Conservation (phyloP, 2,797 vertebrate species). For the Helarctos malayanus region DNA sequence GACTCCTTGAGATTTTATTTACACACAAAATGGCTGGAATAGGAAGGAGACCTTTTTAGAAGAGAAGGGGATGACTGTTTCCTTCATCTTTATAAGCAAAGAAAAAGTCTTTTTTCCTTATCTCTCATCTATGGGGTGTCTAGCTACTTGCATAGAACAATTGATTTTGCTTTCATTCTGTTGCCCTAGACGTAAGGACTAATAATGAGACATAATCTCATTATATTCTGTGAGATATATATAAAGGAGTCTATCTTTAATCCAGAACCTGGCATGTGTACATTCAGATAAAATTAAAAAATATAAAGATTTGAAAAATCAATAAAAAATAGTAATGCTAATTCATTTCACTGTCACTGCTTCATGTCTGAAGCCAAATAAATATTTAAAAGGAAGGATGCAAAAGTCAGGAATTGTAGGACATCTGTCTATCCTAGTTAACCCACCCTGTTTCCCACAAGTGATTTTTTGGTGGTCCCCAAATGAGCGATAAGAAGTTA, state of each 20-base stretch:
- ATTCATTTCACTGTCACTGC: background rate
- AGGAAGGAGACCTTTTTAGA: background rate
- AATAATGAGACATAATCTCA: background rate
- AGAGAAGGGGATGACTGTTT: background rate
- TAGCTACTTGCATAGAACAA: background rate
- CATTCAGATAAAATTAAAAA: background rate
- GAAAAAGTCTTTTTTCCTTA: background rate
- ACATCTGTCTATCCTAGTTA: background rate
- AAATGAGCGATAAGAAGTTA: background rate
- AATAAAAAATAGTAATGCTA: background rate
- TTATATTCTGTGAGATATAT: background rate
- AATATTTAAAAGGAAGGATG: background rate
- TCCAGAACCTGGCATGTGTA: background rate
- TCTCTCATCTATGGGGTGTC: background rate
- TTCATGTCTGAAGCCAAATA: background rate
- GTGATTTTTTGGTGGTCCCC: background rate
- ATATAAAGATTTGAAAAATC: background rate
- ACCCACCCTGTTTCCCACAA: background rate
- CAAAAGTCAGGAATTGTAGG: background rate
- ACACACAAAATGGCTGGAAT: background rate
- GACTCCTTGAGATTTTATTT: background rate
- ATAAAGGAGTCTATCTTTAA: background rate
- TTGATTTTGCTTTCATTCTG: background rate
- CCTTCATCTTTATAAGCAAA: background rate
- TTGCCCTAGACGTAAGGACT: background rate